phyloP scores from a whole-genome alignment of 2,797 vertebrate species.

The Nyctalus aviator region DNA sequence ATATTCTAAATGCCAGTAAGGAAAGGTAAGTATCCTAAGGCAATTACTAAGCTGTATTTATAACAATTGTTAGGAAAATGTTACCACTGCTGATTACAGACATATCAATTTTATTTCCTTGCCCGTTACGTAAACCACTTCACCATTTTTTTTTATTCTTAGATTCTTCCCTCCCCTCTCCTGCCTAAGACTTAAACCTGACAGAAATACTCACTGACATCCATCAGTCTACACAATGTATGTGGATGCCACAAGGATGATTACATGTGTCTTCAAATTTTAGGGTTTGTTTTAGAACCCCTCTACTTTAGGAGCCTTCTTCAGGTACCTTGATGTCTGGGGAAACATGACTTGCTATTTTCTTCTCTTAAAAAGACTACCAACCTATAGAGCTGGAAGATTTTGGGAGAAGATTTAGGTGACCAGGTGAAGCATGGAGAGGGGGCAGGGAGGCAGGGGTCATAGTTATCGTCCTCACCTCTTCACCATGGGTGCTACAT shows the following conservation, averaged over 20 bases:
- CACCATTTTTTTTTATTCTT: not conserved
- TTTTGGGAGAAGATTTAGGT: not conserved
- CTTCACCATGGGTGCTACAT: not conserved
- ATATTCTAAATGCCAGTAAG: not conserved
- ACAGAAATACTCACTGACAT: not conserved
- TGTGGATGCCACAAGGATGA: not conserved
- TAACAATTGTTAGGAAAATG: conserved; percentile 6
- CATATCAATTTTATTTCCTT: not conserved
- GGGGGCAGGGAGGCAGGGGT: not conserved
- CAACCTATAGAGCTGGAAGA: not conserved
- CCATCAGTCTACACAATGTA: not conserved
- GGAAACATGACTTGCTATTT: conserved; percentile 2
- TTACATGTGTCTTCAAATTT: conserved; percentile 4
- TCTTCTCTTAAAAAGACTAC: not conserved
- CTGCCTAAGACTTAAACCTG: not conserved
- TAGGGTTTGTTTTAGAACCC: not conserved
- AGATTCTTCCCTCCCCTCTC: not conserved
- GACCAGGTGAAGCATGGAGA: not conserved
- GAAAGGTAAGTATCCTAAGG: not conserved
- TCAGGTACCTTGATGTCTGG: not conserved
- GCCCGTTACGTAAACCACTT: not conserved
- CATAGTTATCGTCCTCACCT: not conserved
- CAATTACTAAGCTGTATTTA: not conserved
- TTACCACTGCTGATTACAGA: not conserved
- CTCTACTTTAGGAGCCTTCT: conserved; percentile 27